Base-by-base conservation (phyloP, 2,797 vertebrate genomes). In the Lagothrix lagotricha region DNA sequence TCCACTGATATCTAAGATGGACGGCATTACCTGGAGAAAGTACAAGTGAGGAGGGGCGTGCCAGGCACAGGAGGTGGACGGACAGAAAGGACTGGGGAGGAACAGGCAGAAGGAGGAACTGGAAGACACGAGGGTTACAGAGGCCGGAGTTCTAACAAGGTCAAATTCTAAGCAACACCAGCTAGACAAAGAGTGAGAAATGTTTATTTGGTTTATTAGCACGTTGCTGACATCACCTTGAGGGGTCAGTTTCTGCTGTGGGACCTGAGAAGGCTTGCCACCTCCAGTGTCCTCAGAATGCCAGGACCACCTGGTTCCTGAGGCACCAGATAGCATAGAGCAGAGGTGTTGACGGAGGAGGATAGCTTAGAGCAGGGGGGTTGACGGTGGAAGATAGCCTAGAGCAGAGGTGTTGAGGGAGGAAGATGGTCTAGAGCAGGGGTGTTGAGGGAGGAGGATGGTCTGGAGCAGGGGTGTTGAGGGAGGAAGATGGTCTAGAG, bases 91-190 rank as follows among this genome's bases (percentile, higher is more conserved):
- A 36, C 64, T 1, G 44, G 41, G 28, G 39, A 2, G 1, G 70
- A 1, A 7, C 12, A 3, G 19, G n/a, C 28, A 26, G 85, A 33
- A 33, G 44, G 20, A 28, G 11, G 39, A 20, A 7, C 33, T 1
- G 4, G 87, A 48, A 73, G 82, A 41, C 13, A 44, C 14, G 0
- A 76, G 72, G 83, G 44, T 20, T 12, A 7, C 5, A 5, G 0
- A 0, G 0, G 41, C 17, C 1, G 2, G 54, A 28, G 39, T n/a
- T 48, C 17, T 1, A 4, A 61, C 17, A 67, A 39, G 15, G 30
- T 72, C 70, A 17, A 8, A 14, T 39, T 30, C 46, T 17, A 8
- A 46, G 83, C n/a, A 5, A 67, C 90, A 24, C 26, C 52, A 7
- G 14, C n/a, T 30, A 8, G 22, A 61, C 0, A 8, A 17, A 90